phyloP scores from a whole-genome alignment of 2,888 invertebrate species.

The Drosophila mercatorum region DNA sequence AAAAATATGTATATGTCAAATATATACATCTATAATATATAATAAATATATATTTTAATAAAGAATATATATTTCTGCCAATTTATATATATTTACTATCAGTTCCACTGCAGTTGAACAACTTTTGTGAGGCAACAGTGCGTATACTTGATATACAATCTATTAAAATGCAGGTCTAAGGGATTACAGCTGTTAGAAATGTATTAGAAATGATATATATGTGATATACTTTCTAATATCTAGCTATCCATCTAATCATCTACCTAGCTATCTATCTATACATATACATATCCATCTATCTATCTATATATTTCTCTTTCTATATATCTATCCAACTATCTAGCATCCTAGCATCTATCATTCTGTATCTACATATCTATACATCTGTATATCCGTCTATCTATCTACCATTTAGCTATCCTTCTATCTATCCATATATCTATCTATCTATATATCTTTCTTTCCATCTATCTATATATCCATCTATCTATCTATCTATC shows the following conservation, averaged over 20 bases:
- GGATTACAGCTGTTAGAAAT: neutral
- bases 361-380: neutral
- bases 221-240: neutral
- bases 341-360: neutral
- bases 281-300: neutral
- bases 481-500: neutral
- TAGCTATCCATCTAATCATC: neutral
- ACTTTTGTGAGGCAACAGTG: neutral
- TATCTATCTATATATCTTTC: no score
- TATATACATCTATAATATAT: neutral
- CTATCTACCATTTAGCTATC: neutral
- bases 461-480: neutral
- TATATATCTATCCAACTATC: neutral
- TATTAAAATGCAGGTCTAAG: neutral
- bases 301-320: no score
- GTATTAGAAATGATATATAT: neutral
- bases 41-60: neutral
- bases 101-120: neutral
- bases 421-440: no score
- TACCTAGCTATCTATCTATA: neutral
- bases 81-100: neutral
- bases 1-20: neutral
- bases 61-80: neutral
- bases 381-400: neutral
- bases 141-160: conserved; percentile 25